phyloP scores from a whole-genome alignment of 2,888 invertebrate species.

The Pristionchus arcanus region DNA sequence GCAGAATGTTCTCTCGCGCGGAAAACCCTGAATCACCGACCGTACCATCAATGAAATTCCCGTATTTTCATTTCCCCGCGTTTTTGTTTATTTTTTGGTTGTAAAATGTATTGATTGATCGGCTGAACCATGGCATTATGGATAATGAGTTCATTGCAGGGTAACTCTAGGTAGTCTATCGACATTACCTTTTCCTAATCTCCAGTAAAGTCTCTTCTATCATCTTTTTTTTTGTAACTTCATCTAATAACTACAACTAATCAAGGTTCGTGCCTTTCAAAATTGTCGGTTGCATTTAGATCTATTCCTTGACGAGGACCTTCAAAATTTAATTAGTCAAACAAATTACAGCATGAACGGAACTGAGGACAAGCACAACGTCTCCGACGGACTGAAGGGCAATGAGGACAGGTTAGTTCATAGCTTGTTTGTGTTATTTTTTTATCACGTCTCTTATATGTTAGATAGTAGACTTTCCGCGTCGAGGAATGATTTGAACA shows the following conservation, averaged over 20 bases:
- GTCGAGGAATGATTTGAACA: too few relatives aligned
- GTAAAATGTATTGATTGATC: conserved; percentile 17
- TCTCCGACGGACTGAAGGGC: conserved; percentile 66
- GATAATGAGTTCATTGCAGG: conserved; percentile 42
- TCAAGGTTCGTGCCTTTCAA: not conserved
- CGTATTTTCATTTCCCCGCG: conserved; percentile 48
- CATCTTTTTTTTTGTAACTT: conserved; percentile 56
- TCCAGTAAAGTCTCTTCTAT: conserved; percentile 63
- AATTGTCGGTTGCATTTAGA: not conserved
- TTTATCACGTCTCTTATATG: not conserved
- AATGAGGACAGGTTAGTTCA: conserved; percentile 71
- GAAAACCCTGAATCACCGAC: too few relatives aligned
- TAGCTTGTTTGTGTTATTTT: not conserved
- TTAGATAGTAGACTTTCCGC: not conserved
- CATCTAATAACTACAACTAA: conserved; percentile 38
- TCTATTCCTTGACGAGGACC: not conserved
- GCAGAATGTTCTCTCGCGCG: too few relatives aligned
- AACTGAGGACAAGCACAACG: conserved; percentile 65
- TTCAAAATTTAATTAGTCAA: too few relatives aligned
- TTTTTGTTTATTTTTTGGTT: conserved; percentile 51
- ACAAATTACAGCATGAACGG: conserved; percentile 53
- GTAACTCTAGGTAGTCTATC: conserved; percentile 56
- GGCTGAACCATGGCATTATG: not conserved
- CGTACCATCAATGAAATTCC: too few relatives aligned
- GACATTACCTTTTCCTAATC: conserved; percentile 45